Evolutionary conservation across 2,888 invertebrate genomes (phyloP).

Genomic region (Eupithecia exiguata): DNA sequence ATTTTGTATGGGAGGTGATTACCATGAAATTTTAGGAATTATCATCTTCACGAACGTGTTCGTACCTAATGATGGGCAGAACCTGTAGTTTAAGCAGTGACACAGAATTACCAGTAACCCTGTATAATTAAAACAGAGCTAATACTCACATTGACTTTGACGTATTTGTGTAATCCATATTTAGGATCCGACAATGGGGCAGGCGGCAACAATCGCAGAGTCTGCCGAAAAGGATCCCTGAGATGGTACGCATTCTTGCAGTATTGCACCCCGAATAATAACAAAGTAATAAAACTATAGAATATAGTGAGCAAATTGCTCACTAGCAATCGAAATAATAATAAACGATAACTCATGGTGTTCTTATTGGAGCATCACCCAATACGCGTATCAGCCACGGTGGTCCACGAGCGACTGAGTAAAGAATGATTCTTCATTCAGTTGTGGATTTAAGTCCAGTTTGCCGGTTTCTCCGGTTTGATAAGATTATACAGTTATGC

Average conservation of each 20-base stretch:
- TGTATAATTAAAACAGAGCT: not conserved
- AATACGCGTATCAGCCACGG: not conserved
- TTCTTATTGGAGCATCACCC: not conserved
- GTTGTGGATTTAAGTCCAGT: not conserved
- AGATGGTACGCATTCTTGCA: conserved; percentile 62
- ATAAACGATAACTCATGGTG: conserved; percentile 50
- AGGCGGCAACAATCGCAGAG: conserved; percentile 76
- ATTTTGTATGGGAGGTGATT: no score
- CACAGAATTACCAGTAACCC: no score
- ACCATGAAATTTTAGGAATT: no score
- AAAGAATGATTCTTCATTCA: not conserved
- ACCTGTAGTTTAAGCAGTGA: no score
- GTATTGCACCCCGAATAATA: conserved; percentile 57
- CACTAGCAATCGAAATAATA: conserved; percentile 54
- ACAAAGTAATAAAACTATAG: conserved; percentile 52
- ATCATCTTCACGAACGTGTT: no score
- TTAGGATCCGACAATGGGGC: conserved; percentile 74
- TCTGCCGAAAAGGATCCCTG: conserved; percentile 60
- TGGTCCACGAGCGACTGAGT: conserved; percentile 11
- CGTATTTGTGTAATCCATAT: conserved; percentile 81
- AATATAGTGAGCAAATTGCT: conserved; percentile 59
- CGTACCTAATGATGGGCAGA: no score
- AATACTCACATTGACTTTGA: conserved; percentile 81
- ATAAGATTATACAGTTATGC: conserved; percentile 1
- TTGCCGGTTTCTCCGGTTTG: not conserved